Percentiles rank a stretch among this genome's conserved stretches.
Evolutionary conservation across 2,113 vertebrate genomes (phyloP).

Genomic region (Pelusios castaneus): DNA sequence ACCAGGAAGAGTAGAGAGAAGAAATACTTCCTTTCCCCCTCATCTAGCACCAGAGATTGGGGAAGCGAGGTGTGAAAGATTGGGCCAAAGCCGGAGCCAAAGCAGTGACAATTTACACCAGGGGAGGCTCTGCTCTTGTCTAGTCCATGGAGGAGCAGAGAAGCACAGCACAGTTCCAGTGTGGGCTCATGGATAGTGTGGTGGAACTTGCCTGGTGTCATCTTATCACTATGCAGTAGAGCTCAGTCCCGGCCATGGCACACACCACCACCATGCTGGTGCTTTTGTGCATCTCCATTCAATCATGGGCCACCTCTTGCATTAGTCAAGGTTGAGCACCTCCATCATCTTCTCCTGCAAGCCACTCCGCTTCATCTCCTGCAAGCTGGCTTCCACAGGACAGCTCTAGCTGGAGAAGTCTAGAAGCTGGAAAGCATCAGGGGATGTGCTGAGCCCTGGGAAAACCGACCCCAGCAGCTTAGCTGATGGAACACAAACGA

Average conservation of each 20-base stretch:
- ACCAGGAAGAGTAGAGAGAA: neutral
- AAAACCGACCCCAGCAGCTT: neutral
- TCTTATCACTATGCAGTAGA: neutral
- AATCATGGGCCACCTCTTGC: neutral
- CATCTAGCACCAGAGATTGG: neutral
- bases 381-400: neutral
- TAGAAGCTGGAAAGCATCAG: neutral
- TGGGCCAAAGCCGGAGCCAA: neutral
- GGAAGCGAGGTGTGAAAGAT: neutral
- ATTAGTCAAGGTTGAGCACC: neutral
- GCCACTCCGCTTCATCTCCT: neutral
- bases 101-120: neutral
- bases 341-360: neutral
- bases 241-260: neutral
- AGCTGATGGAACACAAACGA: conserved; percentile 38
- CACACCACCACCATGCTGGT: neutral
- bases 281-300: neutral
- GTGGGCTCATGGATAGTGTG: neutral
- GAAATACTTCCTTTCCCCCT: neutral
- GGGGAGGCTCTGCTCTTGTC: neutral
- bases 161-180: neutral
- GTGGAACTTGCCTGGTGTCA: neutral
- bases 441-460: rapidly evolving
- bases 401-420: neutral
- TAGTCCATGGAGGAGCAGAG: neutral